Conservation (phyloP, 2,797 vertebrate species). For the Tachyglossus aculeatus region DNA sequence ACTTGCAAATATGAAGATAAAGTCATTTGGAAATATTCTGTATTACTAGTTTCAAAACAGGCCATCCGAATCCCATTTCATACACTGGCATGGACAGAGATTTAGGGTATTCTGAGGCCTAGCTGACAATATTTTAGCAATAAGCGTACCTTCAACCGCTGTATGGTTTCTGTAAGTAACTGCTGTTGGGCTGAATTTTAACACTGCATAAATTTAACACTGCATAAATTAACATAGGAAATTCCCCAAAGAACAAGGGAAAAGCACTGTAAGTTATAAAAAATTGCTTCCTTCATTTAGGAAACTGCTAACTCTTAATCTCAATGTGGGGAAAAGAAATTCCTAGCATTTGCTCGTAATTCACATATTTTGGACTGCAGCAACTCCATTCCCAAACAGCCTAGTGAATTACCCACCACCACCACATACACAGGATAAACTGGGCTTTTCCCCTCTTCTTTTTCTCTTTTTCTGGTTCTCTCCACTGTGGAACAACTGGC, state of each 20-base stretch:
- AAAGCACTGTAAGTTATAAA: constrained; percentile 34
- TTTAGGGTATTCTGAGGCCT: background rate
- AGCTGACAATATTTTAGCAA: background rate
- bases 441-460: background rate
- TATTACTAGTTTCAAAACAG: background rate
- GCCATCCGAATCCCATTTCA: background rate
- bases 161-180: constrained; percentile 10
- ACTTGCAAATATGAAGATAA: background rate
- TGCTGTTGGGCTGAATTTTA: constrained; percentile 60
- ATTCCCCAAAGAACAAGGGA: constrained; percentile 51
- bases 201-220: constrained; percentile 52
- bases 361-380: background rate
- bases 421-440: background rate
- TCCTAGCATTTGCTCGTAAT: constrained; percentile 12
- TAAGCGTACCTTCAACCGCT: background rate
- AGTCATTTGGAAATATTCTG: background rate
- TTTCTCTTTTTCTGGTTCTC: background rate
- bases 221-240: constrained; percentile 57
- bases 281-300: constrained; percentile 44
- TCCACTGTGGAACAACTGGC: background rate
- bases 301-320: constrained; percentile 48
- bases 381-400: constrained; percentile 1
- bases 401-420: background rate
- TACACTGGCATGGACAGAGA: background rate
- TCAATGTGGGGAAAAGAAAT: constrained; percentile 39